Base-by-base conservation (phyloP, 2,113 vertebrate species). In the Petrocephalus microphthalmus region DNA sequence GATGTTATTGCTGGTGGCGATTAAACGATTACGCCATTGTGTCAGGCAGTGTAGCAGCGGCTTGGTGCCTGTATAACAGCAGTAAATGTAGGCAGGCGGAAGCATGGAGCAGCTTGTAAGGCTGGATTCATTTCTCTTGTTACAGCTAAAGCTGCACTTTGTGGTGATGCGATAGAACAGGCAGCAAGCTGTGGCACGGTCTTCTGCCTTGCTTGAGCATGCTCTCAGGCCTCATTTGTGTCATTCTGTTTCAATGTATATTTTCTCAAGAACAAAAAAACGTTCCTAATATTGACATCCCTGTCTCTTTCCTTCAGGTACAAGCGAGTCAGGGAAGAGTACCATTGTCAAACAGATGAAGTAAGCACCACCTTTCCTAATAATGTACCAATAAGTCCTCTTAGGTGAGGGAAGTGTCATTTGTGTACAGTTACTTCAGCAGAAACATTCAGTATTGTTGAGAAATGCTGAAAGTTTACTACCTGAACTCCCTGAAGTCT, bases 311-410 rank as follows among this genome's bases (percentile, higher is more conserved):
- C 86, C 95, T 95, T 90, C 92, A 99, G 98, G 98, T 94, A 97
- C 98, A 94, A 98, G 98, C 45, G 98, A 99, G 93, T 99, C 98
- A 2, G 98, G 98, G 3, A 99, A 99, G 94, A 99, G 98, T 92
- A 99, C 98, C 84, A 99, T 99, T 94, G 98, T 99, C 81, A 99
- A 99, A 94, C 98, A 99, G 93, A 99, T 99, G 98, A 99, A 99
- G 98, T 99, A 96, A 97, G 98, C 96, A 13, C 81, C 1, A 45
- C 2, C 13, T 84, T 29, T 51, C 45, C 13, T 85, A 17, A 54
- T 54, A 22, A 53, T 67, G n/a, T 57, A 47, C 42, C 29, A 19
- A 22, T 83, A 83, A 74, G 67, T 29, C 29, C 25, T 74, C 67
- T 19, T 74, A 74, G 33, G 33, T 74, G 67, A 19, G 67, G 67